phyloP scores from a whole-genome alignment of 2,113 vertebrate species.

The Gila orcuttii region DNA sequence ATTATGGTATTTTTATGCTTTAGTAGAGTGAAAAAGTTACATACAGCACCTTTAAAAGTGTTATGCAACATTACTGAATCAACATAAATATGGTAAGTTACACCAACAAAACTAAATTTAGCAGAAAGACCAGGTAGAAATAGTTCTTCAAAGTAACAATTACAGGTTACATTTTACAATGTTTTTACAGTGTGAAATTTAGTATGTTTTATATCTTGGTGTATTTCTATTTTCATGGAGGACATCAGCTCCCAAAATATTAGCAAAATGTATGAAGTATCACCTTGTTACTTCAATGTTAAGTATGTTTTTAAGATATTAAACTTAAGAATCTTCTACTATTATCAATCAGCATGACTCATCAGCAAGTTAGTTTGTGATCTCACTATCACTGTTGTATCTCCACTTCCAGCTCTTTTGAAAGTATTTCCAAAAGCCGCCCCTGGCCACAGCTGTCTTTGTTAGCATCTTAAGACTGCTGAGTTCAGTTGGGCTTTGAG shows the following conservation, averaged over 20 bases:
- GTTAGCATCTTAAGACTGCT: constrained; percentile 14
- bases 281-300: background rate
- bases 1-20: no score
- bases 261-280: background rate
- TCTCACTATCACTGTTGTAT: background rate
- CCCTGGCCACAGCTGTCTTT: constrained; percentile 23
- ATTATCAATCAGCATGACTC: background rate
- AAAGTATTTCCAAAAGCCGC: constrained; percentile 44
- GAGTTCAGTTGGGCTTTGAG: constrained; percentile 17
- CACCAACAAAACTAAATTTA: background rate
- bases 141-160: background rate
- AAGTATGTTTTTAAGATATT: background rate
- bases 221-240: no score
- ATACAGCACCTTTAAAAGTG: background rate
- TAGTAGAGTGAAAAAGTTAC: no score
- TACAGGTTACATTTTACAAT: background rate
- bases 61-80: background rate
- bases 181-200: no score
- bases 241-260: background rate
- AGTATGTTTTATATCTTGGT: no score
- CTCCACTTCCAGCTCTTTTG: constrained; percentile 64
- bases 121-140: background rate
- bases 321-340: background rate
- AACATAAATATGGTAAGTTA: background rate
- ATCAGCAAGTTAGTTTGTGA: background rate